Conservation (phyloP, 1,140 invertebrate genomes). For the Eriocheir sinensis region DNA sequence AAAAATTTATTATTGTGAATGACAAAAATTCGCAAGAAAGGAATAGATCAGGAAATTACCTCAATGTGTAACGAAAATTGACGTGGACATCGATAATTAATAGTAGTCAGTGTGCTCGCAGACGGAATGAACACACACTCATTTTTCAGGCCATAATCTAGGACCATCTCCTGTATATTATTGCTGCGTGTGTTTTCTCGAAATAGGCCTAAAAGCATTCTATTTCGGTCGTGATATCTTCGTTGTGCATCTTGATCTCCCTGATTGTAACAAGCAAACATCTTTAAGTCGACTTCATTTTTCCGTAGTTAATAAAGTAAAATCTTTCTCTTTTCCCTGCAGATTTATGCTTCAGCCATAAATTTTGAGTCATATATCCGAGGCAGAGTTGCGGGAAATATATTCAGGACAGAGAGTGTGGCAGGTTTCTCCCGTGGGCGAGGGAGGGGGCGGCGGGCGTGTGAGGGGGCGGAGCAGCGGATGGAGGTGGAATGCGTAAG, state of each 20-base stretch:
- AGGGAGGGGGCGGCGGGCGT: not conserved
- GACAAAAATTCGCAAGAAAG: not conserved
- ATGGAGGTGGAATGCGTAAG: not conserved
- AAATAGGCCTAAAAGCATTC: too few species aligned
- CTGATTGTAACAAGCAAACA: not conserved
- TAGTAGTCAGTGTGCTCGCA: too few species aligned
- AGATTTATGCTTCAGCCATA: conserved; percentile 24
- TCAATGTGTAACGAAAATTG: not conserved
- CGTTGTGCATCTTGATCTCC: not conserved
- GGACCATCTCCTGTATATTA: too few species aligned
- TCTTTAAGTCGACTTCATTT: not conserved
- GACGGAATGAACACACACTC: too few species aligned
- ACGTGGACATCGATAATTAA: too few species aligned
- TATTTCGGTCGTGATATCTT: not conserved
- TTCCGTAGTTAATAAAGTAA: conserved; percentile 14
- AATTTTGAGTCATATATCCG: conserved; percentile 25
- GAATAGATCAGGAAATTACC: not conserved
- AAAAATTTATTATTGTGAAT: not conserved
- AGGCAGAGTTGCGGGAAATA: conserved; percentile 22
- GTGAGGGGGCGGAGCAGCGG: not conserved
- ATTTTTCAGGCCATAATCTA: too few species aligned
- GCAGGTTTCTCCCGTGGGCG: not conserved
- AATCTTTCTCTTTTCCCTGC: not conserved
- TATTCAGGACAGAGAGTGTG: conserved; percentile 23
- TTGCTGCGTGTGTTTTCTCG: too few species aligned